Evolutionary conservation across 2,888 invertebrate species (phyloP), one percentile per base, ranked within the genome.

Genomic region (Drosophila diplacantha): DNA sequence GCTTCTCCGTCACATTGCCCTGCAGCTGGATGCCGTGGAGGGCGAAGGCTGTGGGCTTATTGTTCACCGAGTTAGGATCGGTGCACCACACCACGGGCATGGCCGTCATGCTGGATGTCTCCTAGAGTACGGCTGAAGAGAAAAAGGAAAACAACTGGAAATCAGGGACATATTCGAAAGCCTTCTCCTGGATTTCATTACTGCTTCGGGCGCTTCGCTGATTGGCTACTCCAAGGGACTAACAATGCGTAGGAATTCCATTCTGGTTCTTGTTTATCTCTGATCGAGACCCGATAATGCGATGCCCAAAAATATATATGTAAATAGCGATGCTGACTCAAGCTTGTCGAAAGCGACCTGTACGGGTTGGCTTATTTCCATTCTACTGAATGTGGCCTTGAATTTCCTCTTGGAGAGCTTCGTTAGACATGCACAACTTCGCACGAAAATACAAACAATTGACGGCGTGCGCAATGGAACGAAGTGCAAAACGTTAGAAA

Each of bases 1-100:
- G 89, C 68, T 87, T 88, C 72, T 88, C 88, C 0, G 87, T 88
- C 14, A 89, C 87, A 73, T 88, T 88, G 11, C 89, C 89, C 79
- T 89, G 89, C 67, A 89, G 71, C 64, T 89, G 88, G 26, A 89
- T 88, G 57, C 89, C 89, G 58, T 89, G 89, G 35, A 89, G 74
- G 38, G 89, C 87, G 69, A 88, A 89, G 47, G 89, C 89, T 31
- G 87, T 86, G 20, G 89, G 89, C 63, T 88, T 88, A 61, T 87
- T 87, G 74, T 86, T 88, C 46, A 86, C 87, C 82, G 89, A 88
- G 73, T 89, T 89, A 35, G 89, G 88, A 81, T 89, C 88, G 68
- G 88, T 86, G 69, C 89, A 89, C 89, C 89, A 89, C 51, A 89
- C 89, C 51, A 89, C 89, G 35, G 89, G 89, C 85, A 88, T 88